These are phyloP conservation scores for Drosophila atroscutellata DNA, from an alignment of 2,888 invertebrate species.

Conservation along the genomic window DNA sequence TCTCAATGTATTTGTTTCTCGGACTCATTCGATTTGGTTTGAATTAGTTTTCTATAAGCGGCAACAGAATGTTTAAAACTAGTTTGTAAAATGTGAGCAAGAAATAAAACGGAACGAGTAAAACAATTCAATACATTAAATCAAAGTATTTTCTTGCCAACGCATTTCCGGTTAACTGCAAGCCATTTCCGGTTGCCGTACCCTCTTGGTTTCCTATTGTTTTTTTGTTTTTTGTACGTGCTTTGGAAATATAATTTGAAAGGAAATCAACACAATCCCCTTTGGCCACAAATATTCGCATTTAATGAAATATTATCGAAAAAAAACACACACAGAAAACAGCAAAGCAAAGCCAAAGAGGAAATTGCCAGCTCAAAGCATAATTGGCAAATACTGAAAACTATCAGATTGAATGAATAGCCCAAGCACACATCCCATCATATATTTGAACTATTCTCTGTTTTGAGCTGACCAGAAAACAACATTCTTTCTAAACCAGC, in stretches of 20 bases:
- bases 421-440: too few relatives aligned
- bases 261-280: neutral
- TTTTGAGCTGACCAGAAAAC: neutral
- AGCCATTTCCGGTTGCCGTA: conserved; percentile 10
- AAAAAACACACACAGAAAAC: neutral
- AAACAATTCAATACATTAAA: conserved; percentile 33
- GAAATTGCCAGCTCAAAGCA: conserved; percentile 1
- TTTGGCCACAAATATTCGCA: neutral
- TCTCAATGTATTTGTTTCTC: conserved; percentile 17
- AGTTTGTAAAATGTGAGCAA: conserved; percentile 49
- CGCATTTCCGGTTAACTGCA: conserved; percentile 19
- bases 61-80: conserved; percentile 46
- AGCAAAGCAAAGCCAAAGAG: neutral
- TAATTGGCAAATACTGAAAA: neutral
- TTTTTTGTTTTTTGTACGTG: neutral
- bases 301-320: neutral
- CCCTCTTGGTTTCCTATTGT: neutral
- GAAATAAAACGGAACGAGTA: conserved; percentile 48
- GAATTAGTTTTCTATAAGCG: conserved; percentile 29
- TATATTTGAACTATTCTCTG: neutral
- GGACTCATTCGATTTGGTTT: conserved; percentile 43
- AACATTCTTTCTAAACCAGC: neutral
- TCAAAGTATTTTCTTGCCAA: conserved; percentile 5
- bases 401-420: neutral
- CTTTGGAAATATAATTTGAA: neutral